Percentiles rank a stretch among this genome's conserved stretches.
Evolutionary conservation across 2,888 invertebrate species (phyloP).

Genomic region (Ametastegia equiseti): DNA sequence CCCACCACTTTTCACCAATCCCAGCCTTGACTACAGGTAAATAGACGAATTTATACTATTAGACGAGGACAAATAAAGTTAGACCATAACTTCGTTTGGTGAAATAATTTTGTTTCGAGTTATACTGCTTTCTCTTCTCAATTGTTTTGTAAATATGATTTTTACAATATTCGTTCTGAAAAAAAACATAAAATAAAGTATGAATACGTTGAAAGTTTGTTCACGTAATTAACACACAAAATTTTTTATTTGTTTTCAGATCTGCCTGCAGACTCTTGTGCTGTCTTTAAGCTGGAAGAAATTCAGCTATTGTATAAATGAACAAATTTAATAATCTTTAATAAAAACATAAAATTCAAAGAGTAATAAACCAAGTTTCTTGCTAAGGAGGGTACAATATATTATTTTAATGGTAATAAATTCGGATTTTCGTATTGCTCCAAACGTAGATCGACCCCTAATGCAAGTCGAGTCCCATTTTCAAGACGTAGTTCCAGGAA

Average conservation of each 20-base stretch:
- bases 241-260: slow-evolving; percentile 66
- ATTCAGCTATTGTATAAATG: slow-evolving; percentile 76
- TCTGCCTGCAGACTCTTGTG: slow-evolving; percentile 73
- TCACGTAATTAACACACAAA: slow-evolving; percentile 42
- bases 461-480: too few species aligned
- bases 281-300: slow-evolving; percentile 74
- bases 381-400: slow-evolving; percentile 58
- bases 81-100: background rate
- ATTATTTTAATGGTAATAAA: background rate
- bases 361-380: slow-evolving; percentile 69
- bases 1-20: slow-evolving; percentile 82
- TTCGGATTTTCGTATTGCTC: too few species aligned
- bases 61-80: slow-evolving; percentile 45
- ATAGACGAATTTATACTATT: slow-evolving; percentile 21
- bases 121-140: background rate
- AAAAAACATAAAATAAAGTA: background rate
- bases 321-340: slow-evolving; percentile 77
- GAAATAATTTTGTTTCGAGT: background rate
- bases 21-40: slow-evolving; percentile 76
- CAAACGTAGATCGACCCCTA: too few species aligned
- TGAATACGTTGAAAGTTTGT: background rate
- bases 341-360: slow-evolving; percentile 75
- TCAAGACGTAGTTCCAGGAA: too few species aligned
- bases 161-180: background rate
- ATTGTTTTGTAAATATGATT: background rate